A percentile compares a stretch with the other conserved stretches of the same genome.
Evolutionary conservation across 2,888 invertebrate genomes (phyloP).

Genomic region (Leucophora obtusa): DNA sequence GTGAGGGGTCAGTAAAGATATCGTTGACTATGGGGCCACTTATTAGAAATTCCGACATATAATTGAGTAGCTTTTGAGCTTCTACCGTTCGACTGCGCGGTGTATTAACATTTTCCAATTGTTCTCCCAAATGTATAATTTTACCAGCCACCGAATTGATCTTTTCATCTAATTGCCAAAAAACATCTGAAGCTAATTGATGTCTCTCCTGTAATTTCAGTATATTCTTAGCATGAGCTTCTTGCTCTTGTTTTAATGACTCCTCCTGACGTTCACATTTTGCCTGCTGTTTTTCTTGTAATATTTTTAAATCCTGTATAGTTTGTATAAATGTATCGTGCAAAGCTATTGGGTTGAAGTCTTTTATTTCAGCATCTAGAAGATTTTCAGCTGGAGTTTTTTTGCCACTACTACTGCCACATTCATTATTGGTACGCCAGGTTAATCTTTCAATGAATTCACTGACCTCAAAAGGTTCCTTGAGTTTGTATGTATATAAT

Average conservation of each 20-base stretch:
- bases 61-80: constrained; percentile 93
- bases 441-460: constrained; percentile 98
- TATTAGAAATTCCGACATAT: constrained; percentile 94
- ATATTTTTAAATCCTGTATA: constrained; percentile 87
- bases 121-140: constrained; percentile 98
- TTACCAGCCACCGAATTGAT: constrained; percentile 98
- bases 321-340: constrained; percentile 96
- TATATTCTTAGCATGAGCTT: constrained; percentile 88
- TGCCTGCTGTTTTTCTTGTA: constrained; percentile 91
- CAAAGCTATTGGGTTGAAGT: constrained; percentile 91
- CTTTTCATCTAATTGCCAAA: constrained; percentile 95
- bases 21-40: constrained; percentile 91
- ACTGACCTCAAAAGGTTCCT: constrained; percentile 98
- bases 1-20: constrained; percentile 88
- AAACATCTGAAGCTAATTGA: constrained; percentile 91
- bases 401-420: constrained; percentile 79
- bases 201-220: constrained; percentile 91
- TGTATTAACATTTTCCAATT: constrained; percentile 96
- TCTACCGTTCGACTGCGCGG: constrained; percentile 96
- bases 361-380: constrained; percentile 75
- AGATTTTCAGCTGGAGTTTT: constrained; percentile 41
- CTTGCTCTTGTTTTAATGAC: constrained; percentile 91
- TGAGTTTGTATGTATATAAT: constrained; percentile 13
- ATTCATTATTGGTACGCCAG: constrained; percentile 92
- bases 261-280: constrained; percentile 91